Conservation (phyloP, 2,113 vertebrate genomes). For the Euleptes europaea region DNA sequence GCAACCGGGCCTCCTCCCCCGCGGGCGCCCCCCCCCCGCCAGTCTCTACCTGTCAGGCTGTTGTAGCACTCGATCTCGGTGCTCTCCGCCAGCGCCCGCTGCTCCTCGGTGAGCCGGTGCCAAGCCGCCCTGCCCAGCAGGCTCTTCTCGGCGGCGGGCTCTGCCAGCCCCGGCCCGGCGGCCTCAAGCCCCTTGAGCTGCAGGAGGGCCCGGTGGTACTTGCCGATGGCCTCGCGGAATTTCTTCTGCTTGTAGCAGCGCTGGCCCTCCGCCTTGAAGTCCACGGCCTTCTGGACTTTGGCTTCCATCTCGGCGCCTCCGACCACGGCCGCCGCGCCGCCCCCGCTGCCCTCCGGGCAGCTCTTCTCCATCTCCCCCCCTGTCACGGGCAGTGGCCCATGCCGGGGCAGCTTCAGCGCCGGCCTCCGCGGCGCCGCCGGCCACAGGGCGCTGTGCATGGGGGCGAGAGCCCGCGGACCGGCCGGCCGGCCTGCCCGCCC, state of each 20-base stretch:
- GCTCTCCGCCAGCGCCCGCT: slow-evolving; percentile 85
- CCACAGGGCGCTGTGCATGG: slow-evolving; percentile 80
- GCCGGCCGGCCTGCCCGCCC: slow-evolving; percentile 34
- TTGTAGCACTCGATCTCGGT: slow-evolving; percentile 94
- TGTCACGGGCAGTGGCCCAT: not conserved
- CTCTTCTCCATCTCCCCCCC: not conserved
- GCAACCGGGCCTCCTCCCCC: not conserved
- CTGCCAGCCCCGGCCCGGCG: not conserved
- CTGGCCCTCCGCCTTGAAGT: slow-evolving; percentile 10
- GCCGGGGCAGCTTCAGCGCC: slow-evolving; percentile 40
- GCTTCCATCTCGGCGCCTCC: slow-evolving; percentile 81
- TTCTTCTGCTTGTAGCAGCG: slow-evolving; percentile 99
- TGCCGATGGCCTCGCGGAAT: slow-evolving; percentile 97
- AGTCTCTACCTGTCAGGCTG: slow-evolving; percentile 85
- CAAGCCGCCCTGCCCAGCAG: slow-evolving; percentile 69
- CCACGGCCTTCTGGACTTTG: slow-evolving; percentile 86
- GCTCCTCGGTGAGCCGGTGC: slow-evolving; percentile 80
- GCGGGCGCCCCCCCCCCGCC: slow-evolving; percentile 46
- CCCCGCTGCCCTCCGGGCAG: slow-evolving; percentile 48
- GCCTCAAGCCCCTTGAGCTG: slow-evolving; percentile 90
- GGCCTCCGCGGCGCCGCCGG: slow-evolving; percentile 65
- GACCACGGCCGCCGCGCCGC: slow-evolving; percentile 46
- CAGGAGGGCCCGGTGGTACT: slow-evolving; percentile 94
- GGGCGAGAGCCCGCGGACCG: slow-evolving; percentile 39
- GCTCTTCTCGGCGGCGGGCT: slow-evolving; percentile 32